Base-by-base conservation (phyloP, 2,888 invertebrate species). In the Lasioglossum zephyrum region DNA sequence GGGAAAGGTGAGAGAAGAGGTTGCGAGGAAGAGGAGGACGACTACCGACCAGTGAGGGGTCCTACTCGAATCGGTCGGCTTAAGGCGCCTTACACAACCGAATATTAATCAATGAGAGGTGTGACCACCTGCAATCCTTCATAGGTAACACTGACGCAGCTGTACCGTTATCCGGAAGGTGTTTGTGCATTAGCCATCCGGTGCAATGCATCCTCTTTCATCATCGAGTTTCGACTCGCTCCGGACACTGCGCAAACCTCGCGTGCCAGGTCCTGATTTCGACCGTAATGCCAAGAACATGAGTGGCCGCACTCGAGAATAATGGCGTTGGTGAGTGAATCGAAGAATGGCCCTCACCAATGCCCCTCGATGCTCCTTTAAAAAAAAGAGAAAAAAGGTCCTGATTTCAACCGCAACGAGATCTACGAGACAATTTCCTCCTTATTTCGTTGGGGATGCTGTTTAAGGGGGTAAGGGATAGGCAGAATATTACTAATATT, bases 111-210 rank as follows among this genome's bases (percentile, higher is more conserved):
- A 75, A 49, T 41, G 13, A 74, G 77, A 84, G 85, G 84, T 81
- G 88, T 82, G 86, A 85, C 36, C 91, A 89, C 81, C 79, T 87
- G 86, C 87, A 92, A n/a, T 92, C 92, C 91, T 93, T 92, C 90
- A 85, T 89, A 92, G 91, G 92, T 92, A 91, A 90, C 69, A 5
- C 90, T 82, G 86, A 81, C 91, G 91, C 92, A 92, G 85, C 75
- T 82, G 84, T 92, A 93, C 94, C 94, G 94, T 94, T 94, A 94
- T 91, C 93, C 94, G 94, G 94, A 94, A 94, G 94, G 85, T 90
- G 89, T 92, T 91, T 87, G 88, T 91, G 89, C 86, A 88, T 92
- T 91, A 89, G 87, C 86, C 91, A 87, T 90, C 90, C 87, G 84
- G 89, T 87, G 86, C 73, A 39, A 49, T 47, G 74, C 87, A 89